Evolutionary conservation across 1,140 invertebrate species (phyloP).

Genomic region (Acyrthosiphon pisum): DNA sequence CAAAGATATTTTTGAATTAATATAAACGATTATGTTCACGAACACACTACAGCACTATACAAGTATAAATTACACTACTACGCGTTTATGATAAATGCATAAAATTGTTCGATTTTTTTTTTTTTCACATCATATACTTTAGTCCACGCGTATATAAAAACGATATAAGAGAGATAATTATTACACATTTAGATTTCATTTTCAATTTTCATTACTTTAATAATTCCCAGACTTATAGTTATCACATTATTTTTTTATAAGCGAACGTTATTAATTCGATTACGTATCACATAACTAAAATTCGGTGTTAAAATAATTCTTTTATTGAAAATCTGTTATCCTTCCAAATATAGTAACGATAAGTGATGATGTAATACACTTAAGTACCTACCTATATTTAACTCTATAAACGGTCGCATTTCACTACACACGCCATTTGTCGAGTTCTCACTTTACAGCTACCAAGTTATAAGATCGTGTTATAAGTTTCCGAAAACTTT

Average conservation of each 20-base stretch:
- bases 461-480: neutral
- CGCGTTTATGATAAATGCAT: neutral
- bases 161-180: neutral
- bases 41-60: neutral
- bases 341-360: neutral
- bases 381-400: neutral
- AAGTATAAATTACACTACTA: neutral
- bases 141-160: neutral
- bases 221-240: neutral
- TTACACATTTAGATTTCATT: neutral
- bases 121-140: neutral
- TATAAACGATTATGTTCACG: neutral
- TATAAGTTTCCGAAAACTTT: neutral
- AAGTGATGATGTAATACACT: neutral
- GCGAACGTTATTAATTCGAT: neutral
- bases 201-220: neutral
- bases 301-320: neutral
- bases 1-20: neutral
- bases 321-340: constrained; percentile 7
- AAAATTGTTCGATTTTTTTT: neutral
- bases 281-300: neutral
- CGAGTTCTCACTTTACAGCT: constrained; percentile 4
- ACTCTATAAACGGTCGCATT: neutral
- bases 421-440: neutral
- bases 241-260: neutral